Evolutionary conservation across 2,888 invertebrate species (phyloP), one percentile per base, ranked within the genome.

Genomic region (Acrocera orbiculus): DNA sequence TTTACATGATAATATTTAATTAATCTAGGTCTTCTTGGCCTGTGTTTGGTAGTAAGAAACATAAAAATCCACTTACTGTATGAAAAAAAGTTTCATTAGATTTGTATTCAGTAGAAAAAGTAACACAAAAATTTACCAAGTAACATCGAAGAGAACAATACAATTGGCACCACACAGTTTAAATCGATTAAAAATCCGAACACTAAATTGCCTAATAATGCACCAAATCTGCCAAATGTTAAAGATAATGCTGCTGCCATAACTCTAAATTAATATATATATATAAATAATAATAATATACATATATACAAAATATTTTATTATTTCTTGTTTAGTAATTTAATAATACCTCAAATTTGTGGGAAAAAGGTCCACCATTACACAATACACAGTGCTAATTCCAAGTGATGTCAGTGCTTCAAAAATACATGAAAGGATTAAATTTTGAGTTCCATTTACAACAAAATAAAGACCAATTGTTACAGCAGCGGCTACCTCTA

Each of bases 191-290:
- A 66, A 58, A 77, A 78, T 38, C 81, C 80, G 52, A 81, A 80
- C 28, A 79, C 60, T 44, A 81, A 60, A 61, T 80, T 80, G 41
- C 80, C 81, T 32, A 79, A 56, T 35, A 81, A 63, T 41, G 79
- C 80, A 30, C 81, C 81, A 41, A 76, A 69, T 63, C 81, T 67
- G 35, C 81, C 81, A 54, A 77, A 77, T 11, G 80, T 80, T 40
- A 80, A 64, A 9, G 80, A 79, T 26, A 81, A 60, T 26, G 80
- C 80, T 17, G 80, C 80, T 22, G 80, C 81, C 79, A 81, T 80
- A 51, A 81, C 80, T 64, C 81, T 80, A 25, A 24, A 10, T 23
- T 23, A 23, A 23, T 14, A 15, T 15, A 26, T 27, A 38, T 13
- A 17, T 8, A 20, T 24, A 39, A 22, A n/a, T 33, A n/a, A n/a